Evolutionary conservation across 2,113 vertebrate genomes (phyloP), one percentile per base, ranked within the genome.

Genomic region (Anser brachyrhynchus): DNA sequence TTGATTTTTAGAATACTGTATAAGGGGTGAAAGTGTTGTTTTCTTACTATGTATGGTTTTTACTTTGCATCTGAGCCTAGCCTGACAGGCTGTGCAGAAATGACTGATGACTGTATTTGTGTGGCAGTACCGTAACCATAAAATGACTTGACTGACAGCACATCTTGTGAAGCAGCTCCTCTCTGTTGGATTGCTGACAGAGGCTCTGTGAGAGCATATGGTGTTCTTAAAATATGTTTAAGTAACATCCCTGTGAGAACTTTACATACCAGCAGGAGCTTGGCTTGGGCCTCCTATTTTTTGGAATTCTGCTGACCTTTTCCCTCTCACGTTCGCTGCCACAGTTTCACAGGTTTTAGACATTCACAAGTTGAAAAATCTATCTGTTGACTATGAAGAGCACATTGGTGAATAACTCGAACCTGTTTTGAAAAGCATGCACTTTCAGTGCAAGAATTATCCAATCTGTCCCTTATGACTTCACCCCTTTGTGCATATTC

Each of bases 211-310:
- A 85, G 62, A 95, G 25, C 96, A 96, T 92, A 96, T 96, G 96
- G 92, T 79, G 62, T 93, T 95, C 93, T 94, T 87, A 96, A 95
- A 93, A 94, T 96, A 92, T 10, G 10, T 79, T 91, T 77, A 91
- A 94, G 77, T 87, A 84, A 70, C 5, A 6, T 92, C 91, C 66
- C 87, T 87, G 81, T 69, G 90, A 94, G 89, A 94, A 87, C 77
- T 93, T 92, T 49, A 90, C 89, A 89, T 92, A 91, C 57, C 86
- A 90, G 92, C 66, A 82, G 89, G 84, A 91, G 77, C 76, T 92
- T 95, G 93, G 80, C 76, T 90, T 57, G 90, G 80, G 78, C 73
- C 58, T 91, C 71, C 41, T 46, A 5, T 70, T 93, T 86, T 93
- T 93, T 76, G 75, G 76, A 90, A 96, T 75, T 81, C 61, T 51